Conservation (phyloP, 2,888 invertebrate species). For the Tachina lurida region DNA sequence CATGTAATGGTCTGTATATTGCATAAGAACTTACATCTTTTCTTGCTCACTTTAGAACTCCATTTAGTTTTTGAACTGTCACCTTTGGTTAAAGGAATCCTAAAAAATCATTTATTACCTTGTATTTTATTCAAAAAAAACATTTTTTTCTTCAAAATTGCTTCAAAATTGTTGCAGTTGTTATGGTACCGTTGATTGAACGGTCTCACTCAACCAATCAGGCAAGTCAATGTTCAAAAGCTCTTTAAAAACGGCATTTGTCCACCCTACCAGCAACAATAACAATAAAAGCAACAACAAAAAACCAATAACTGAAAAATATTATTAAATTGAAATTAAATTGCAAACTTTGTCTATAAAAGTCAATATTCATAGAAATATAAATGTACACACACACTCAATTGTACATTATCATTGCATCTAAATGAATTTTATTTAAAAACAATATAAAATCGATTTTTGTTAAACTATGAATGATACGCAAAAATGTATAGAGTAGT, state of each 20-base stretch:
- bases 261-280: conserved; percentile 24
- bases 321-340: conserved; percentile 70
- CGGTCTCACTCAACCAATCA: conserved; percentile 60
- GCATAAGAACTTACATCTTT: no score
- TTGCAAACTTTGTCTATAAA: conserved; percentile 69
- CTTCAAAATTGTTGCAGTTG: conserved; percentile 46
- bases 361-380: conserved; percentile 64
- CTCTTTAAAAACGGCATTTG: conserved; percentile 16
- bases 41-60: no score
- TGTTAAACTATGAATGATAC: conserved; percentile 41
- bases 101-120: conserved; percentile 36
- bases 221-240: conserved; percentile 33
- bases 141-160: no score
- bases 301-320: conserved; percentile 55
- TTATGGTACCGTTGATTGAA: conserved; percentile 66
- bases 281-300: conserved; percentile 22
- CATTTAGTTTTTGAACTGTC: no score
- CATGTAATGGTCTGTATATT: no score
- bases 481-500: conserved; percentile 13
- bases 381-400: background rate
- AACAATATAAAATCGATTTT: conserved; percentile 67
- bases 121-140: conserved; percentile 51
- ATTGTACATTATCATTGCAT: conserved; percentile 36
- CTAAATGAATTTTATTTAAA: conserved; percentile 59
- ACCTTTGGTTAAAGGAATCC: no score